A percentile compares a stretch with the other conserved stretches of the same genome.
Evolutionary conservation across 2,797 vertebrate species (phyloP).

Genomic region (Microctenopoma lineatum): DNA sequence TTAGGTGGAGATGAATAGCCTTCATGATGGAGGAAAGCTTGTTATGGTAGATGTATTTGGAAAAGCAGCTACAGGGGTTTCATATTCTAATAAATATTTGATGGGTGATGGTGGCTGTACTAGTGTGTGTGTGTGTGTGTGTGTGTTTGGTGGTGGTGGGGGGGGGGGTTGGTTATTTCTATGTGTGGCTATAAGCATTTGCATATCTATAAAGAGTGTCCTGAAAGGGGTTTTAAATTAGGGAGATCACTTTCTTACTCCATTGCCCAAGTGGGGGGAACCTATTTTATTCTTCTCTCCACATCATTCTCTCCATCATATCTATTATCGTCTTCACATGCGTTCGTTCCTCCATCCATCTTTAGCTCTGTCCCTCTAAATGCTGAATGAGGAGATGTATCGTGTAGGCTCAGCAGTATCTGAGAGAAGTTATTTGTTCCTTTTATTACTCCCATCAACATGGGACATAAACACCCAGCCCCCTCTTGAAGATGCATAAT

Average conservation of each 20-base stretch:
- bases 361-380: slow-evolving; percentile 9
- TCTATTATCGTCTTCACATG: slow-evolving; percentile 17
- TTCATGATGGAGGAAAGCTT: slow-evolving; percentile 61
- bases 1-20: slow-evolving; percentile 70
- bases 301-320: slow-evolving; percentile 33
- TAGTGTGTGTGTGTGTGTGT: slow-evolving; percentile 1
- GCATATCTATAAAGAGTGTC: slow-evolving; percentile 33
- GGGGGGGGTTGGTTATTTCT: slow-evolving; percentile 26
- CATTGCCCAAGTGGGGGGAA: slow-evolving; percentile 26
- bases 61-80: slow-evolving; percentile 42
- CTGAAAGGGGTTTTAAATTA: slow-evolving; percentile 46
- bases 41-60: slow-evolving; percentile 66
- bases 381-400: slow-evolving; percentile 13
- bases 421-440: slow-evolving; percentile 32
- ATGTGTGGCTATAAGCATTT: slow-evolving; percentile 21
- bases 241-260: slow-evolving; percentile 44
- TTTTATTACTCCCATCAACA: slow-evolving; percentile 38
- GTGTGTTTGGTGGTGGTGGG: not conserved
- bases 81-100: slow-evolving; percentile 76
- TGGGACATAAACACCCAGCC: not conserved
- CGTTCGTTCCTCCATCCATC: slow-evolving; percentile 20
- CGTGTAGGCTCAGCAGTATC: slow-evolving; percentile 35
- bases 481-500: not conserved
- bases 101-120: slow-evolving; percentile 44
- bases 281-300: slow-evolving; percentile 40